Base-by-base conservation (phyloP, 2,113 vertebrate species). In the Platysternon megacephalum region DNA sequence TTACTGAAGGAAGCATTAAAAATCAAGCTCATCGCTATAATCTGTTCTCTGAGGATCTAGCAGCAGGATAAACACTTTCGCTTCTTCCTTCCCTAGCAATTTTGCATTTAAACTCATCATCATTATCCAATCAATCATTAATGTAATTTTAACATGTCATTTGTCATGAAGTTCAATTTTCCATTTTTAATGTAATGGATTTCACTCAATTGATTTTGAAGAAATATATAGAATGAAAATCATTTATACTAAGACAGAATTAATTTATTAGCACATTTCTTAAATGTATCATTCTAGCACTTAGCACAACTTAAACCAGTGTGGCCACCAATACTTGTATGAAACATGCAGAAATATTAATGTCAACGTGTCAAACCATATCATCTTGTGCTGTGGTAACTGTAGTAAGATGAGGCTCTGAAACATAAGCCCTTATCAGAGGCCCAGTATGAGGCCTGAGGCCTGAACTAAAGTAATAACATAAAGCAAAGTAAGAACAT, bases 1-100 rank as follows among this genome's bases (percentile, higher is more conserved):
- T 98, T 98, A 98, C 84, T 93, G 90, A 49, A 48, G 14, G 81
- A 97, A 98, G 97, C 88, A 98, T 96, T 98, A 98, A 97, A 97
- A 97, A 97, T 96, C 91, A 97, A 93, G 94, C 97, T 97, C 82
- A 80, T 79, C 97, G 85, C 56, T 97, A 61, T 94, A 98, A 98
- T 96, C 94, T 96, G 94, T 87, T 98, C 96, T 97, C 96, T 92
- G 95, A 97, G 93, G 96, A 98, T 97, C 87, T 79, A 91, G 76
- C 89, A 97, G 86, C 61, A 97, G 95, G 89, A 98, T 96, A 98
- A 97, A 98, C 91, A 97, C 65, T 95, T 97, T 93, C 81, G 46
- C 79, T 93, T 97, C 49, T 86, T 96, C 65, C 53, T 97, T 96
- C 86, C 85, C 88, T 51, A 89, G 42, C 79, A 98, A 97, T 96